Percentiles rank a stretch among this genome's conserved stretches.
These are phyloP conservation scores for Acleris emargana DNA, from an alignment of 2,888 invertebrate genomes.

Conservation along the genomic window DNA sequence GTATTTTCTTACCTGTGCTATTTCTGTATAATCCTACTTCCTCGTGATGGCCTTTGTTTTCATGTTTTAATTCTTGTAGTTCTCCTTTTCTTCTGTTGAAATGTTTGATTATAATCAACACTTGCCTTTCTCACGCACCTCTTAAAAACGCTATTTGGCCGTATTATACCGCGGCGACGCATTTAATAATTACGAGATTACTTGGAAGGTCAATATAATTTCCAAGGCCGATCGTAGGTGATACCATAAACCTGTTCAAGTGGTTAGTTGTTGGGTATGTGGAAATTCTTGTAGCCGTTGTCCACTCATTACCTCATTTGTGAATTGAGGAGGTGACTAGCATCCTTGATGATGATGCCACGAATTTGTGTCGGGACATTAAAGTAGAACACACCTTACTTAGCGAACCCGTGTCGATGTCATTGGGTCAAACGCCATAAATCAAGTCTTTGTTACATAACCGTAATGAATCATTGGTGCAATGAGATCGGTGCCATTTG, in stretches of 20 bases:
- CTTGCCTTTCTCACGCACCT: conserved; percentile 27
- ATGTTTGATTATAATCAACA: conserved; percentile 15
- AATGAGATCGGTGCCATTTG: conserved; percentile 19
- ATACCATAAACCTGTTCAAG: conserved; percentile 60
- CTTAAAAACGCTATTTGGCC: conserved; percentile 15
- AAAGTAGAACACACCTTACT: conserved; percentile 28
- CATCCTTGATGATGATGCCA: conserved; percentile 38
- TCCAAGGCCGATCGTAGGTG: conserved; percentile 62
- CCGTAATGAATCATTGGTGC: conserved; percentile 30
- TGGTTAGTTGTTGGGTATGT: conserved; percentile 48
- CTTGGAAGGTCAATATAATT: conserved; percentile 61
- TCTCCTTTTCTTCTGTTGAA: background rate
- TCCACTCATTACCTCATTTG: conserved; percentile 52
- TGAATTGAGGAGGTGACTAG: conserved; percentile 44
- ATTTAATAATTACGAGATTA: conserved; percentile 65
- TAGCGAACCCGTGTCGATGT: conserved; percentile 25
- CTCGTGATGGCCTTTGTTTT: background rate
- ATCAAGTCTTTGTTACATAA: conserved; percentile 26
- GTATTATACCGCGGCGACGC: conserved; percentile 52
- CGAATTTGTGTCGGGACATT: conserved; percentile 16
- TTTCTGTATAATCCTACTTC: background rate
- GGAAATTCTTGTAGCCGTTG: conserved; percentile 51
- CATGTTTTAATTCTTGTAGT: background rate
- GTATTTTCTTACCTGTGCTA: too few relatives aligned
- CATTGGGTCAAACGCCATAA: conserved; percentile 34